phyloP scores from a whole-genome alignment of 2,113 vertebrate genomes.

The Poeciliopsis retropinna region DNA sequence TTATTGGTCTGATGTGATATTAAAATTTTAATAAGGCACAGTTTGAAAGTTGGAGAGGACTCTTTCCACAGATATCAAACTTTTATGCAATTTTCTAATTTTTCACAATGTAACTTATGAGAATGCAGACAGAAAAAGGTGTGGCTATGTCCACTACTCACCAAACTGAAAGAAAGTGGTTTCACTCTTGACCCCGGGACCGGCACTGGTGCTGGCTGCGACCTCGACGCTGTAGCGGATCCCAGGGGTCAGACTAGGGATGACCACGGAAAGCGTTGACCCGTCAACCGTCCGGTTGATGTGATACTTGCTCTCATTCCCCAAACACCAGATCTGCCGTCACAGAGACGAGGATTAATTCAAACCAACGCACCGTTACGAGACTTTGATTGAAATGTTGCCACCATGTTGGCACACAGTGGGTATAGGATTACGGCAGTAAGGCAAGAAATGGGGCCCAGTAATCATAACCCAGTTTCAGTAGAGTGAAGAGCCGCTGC shows the following conservation, averaged over 20 bases:
- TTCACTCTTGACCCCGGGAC: slow-evolving; percentile 92
- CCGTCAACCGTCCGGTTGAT: slow-evolving; percentile 95
- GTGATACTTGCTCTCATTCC: slow-evolving; percentile 94
- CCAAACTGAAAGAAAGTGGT: slow-evolving; percentile 92
- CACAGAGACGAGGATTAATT: slow-evolving; percentile 29
- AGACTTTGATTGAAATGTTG: slow-evolving; percentile 20
- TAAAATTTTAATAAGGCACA: too few relatives aligned
- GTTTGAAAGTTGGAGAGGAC: too few relatives aligned
- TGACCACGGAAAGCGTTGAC: slow-evolving; percentile 88
- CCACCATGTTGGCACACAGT: slow-evolving; percentile 18
- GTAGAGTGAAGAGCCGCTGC: slow-evolving; percentile 37
- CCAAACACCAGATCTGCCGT: slow-evolving; percentile 94
- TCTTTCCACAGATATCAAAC: too few relatives aligned
- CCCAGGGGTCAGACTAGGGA: slow-evolving; percentile 90
- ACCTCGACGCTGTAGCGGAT: slow-evolving; percentile 94
- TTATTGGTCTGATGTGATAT: too few relatives aligned
- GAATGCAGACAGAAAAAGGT: slow-evolving; percentile 9
- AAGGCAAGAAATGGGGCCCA: slow-evolving; percentile 51
- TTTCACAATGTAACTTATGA: background rate
- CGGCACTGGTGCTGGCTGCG: slow-evolving; percentile 92
- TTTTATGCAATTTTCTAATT: too few relatives aligned
- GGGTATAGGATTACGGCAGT: background rate
- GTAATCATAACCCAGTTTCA: slow-evolving; percentile 64
- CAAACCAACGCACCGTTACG: slow-evolving; percentile 16
- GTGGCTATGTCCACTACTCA: slow-evolving; percentile 78